Conservation (phyloP, 2,113 vertebrate species). For the Brachyistius frenatus region DNA sequence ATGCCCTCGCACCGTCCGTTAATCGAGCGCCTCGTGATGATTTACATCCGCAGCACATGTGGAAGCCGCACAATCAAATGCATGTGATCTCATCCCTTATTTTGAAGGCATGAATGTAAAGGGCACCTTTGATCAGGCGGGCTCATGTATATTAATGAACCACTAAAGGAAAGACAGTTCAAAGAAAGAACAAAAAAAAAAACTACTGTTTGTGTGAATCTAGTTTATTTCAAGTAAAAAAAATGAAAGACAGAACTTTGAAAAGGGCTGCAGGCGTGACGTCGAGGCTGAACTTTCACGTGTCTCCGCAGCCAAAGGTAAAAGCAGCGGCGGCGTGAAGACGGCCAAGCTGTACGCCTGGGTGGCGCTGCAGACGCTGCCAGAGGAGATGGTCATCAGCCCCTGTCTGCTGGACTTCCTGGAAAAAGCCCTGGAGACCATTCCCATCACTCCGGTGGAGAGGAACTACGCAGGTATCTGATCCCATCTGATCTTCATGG, state of each 20-base stretch:
- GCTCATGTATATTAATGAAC: conserved; percentile 48
- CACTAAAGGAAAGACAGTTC: conserved; percentile 10
- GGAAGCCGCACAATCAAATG: conserved; percentile 35
- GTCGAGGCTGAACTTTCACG: not conserved
- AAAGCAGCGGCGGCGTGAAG: conserved; percentile 92
- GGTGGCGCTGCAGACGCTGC: conserved; percentile 97
- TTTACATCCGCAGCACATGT: conserved; percentile 16
- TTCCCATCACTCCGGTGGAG: conserved; percentile 97
- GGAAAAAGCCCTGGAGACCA: conserved; percentile 98
- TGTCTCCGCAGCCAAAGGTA: conserved; percentile 92
- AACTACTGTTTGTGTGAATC: not conserved
- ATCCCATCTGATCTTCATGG: not conserved
- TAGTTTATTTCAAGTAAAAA: conserved; percentile 7
- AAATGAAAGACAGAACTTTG: not conserved
- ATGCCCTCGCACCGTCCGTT: conserved; percentile 62
- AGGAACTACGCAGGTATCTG: conserved; percentile 89
- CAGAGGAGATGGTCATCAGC: conserved; percentile 99
- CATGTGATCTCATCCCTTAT: conserved; percentile 27
- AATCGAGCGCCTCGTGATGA: conserved; percentile 30
- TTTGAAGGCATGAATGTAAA: conserved; percentile 26
- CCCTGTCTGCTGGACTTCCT: conserved; percentile 96
- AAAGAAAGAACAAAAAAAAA: not conserved
- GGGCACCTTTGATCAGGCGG: conserved; percentile 41
- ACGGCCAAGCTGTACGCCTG: conserved; percentile 97
- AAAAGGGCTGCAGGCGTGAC: not conserved